Conservation (phyloP, 1,140 invertebrate genomes). For the Lasaia peninsularis region DNA sequence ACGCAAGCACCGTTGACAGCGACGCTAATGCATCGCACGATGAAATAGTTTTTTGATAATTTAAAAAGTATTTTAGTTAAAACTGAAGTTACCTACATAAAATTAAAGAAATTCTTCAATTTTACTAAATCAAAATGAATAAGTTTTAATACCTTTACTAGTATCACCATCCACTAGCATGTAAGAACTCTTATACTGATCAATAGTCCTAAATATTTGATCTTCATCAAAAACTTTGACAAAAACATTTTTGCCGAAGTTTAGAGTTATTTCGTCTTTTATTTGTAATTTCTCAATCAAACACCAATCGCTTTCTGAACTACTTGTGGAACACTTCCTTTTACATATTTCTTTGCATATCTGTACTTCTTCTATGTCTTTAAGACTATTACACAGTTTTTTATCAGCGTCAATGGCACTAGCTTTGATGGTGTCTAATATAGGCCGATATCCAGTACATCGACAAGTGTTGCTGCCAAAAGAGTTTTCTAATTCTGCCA, state of each 20-base stretch:
- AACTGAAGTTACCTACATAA: too few relatives aligned
- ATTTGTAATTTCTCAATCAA: slow-evolving; percentile 28
- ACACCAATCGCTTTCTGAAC: slow-evolving; percentile 47
- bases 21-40: too few relatives aligned
- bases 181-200: slow-evolving; percentile 49
- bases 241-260: slow-evolving; percentile 41
- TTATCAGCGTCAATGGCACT: slow-evolving; percentile 80
- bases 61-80: too few relatives aligned
- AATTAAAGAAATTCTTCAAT: too few relatives aligned
- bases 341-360: slow-evolving; percentile 40
- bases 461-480: slow-evolving; percentile 91
- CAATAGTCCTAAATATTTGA: slow-evolving; percentile 51
- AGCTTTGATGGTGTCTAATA: slow-evolving; percentile 89
- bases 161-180: slow-evolving; percentile 80
- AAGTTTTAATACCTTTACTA: slow-evolving; percentile 78
- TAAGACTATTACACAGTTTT: slow-evolving; percentile 67
- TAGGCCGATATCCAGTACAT: slow-evolving; percentile 92
- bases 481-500: slow-evolving; percentile 84
- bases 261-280: slow-evolving; percentile 29
- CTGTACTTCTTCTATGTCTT: slow-evolving; percentile 80
- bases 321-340: slow-evolving; percentile 42
- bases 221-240: slow-evolving; percentile 46
- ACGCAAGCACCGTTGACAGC: too few relatives aligned
- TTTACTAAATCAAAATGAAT: too few relatives aligned
- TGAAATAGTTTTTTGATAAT: too few relatives aligned